Percentiles rank a stretch among this genome's conserved stretches.
Conservation (phyloP, 2,888 invertebrate species). For the Monoplex corrugatus region DNA sequence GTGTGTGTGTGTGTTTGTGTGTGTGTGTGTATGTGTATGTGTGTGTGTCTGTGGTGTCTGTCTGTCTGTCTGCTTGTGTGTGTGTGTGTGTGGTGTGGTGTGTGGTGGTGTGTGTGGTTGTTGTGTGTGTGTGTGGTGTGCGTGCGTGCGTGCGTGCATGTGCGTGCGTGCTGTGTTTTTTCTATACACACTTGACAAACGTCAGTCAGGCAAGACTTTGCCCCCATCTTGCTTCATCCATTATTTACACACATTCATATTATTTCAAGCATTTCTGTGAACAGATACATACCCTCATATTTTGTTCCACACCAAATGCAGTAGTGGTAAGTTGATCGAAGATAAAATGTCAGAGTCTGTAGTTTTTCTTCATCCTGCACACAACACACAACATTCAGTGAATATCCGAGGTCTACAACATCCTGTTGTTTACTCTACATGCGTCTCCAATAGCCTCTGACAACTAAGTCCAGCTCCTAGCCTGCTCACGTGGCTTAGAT, state of each 20-base stretch:
- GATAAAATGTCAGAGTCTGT: slow-evolving; percentile 85
- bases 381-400: background rate
- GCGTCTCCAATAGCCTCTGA: too few relatives aligned
- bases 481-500: too few relatives aligned
- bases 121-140: background rate
- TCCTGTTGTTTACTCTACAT: background rate
- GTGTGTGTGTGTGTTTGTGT: too few relatives aligned
- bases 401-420: background rate
- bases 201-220: too few relatives aligned
- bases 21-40: background rate
- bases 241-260: too few relatives aligned
- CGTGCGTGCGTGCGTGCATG: too few relatives aligned
- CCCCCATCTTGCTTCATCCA: too few relatives aligned
- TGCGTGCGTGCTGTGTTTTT: background rate
- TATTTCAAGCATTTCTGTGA: background rate
- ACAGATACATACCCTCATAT: slow-evolving; percentile 84
- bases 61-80: background rate
- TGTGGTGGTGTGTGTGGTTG: background rate
- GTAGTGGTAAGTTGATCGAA: slow-evolving; percentile 88
- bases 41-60: background rate
- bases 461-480: too few relatives aligned
- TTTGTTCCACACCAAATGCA: slow-evolving; percentile 91
- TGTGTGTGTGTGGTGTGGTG: too few relatives aligned
- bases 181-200: too few relatives aligned
- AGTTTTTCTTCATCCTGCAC: slow-evolving; percentile 84